Base-by-base conservation (phyloP, 2,113 vertebrate species). In the Phylloscopus whistleri region DNA sequence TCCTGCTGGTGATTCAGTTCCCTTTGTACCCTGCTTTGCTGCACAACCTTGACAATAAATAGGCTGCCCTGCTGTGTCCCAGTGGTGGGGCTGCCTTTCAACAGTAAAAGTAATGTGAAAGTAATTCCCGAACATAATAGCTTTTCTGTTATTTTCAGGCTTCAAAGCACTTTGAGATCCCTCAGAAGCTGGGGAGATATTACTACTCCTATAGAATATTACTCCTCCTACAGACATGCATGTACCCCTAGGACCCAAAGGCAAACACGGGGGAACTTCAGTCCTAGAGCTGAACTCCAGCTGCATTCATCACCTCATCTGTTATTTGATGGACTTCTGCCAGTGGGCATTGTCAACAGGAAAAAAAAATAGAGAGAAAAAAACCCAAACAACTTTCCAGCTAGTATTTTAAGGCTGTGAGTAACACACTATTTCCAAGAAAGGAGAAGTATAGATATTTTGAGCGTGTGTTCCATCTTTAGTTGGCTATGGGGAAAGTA, bases 241-340 rank as follows among this genome's bases (percentile, higher is more conserved):
- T 3, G 3, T 83, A 74, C 11, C 53, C 55, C 62, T 53, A 90
- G 79, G 78, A 83, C 41, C 49, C 87, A 85, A 91, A 91, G 58
- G 66, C 82, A 93, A 91, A 85, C 44, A 56, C 0, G 5, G 39
- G 37, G 49, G 33, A 90, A 69, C 41, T 66, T 69, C 46, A 80
- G 67, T 63, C 59, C 75, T 93, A 41, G 51, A 79, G n/a, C 55
- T 80, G 67, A 94, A 83, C 72, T 96, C n/a, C 85, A 95, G 75
- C 53, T 92, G 75, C 82, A 90, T 92, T 90, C 67, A 74, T 69
- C 90, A 88, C 72, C 85, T 90, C 85, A 88, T 96, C 63, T 91
- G 82, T 85, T 90, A 88, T 92, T 90, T 90, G 79, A 74, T 90
- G 95, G 96, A 90, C 75, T 83, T 85, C 43, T 49, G 82, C 95